These are phyloP conservation scores for Leuctra nigra DNA, from an alignment of 2,888 invertebrate genomes.

Conservation along the genomic window DNA sequence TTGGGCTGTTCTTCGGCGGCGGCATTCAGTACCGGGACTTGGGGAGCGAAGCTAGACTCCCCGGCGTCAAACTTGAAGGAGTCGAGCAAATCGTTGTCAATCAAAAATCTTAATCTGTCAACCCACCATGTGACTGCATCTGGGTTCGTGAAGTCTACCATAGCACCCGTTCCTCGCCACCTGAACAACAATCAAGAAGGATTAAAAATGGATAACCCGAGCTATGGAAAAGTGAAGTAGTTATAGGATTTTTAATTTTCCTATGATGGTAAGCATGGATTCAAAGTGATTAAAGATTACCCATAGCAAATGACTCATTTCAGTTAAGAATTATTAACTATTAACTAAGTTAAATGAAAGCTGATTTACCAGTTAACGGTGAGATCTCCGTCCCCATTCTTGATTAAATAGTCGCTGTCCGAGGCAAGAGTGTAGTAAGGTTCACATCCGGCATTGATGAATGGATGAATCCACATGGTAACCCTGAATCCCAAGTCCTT, in stretches of 20 bases:
- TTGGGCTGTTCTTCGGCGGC: conserved; percentile 5
- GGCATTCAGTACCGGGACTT: conserved; percentile 18
- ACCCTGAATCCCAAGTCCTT: conserved; percentile 53
- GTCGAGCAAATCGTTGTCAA: conserved; percentile 57
- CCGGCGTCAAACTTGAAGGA: conserved; percentile 80
- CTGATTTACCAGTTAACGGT: conserved; percentile 41
- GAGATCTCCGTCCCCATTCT: conserved; percentile 36
- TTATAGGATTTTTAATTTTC: no score
- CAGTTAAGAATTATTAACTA: no score
- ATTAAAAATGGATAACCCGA: no score
- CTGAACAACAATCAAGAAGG: no score
- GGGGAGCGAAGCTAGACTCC: conserved; percentile 58
- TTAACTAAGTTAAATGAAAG: no score
- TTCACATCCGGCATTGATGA: conserved; percentile 64
- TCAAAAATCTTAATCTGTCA: conserved; percentile 37
- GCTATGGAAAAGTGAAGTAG: no score
- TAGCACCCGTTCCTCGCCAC: conserved; percentile 50
- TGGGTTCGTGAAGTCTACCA: conserved; percentile 68
- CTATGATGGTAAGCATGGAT: no score
- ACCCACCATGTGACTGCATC: conserved; percentile 48
- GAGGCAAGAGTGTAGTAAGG: conserved; percentile 52
- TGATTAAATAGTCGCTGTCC: conserved; percentile 50
- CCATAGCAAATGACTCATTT: no score
- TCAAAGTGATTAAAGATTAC: no score
- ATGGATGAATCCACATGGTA: conserved; percentile 81